These are phyloP conservation scores for Pilophorus perplexus DNA, from an alignment of 2,888 invertebrate genomes.

Conservation along the genomic window DNA sequence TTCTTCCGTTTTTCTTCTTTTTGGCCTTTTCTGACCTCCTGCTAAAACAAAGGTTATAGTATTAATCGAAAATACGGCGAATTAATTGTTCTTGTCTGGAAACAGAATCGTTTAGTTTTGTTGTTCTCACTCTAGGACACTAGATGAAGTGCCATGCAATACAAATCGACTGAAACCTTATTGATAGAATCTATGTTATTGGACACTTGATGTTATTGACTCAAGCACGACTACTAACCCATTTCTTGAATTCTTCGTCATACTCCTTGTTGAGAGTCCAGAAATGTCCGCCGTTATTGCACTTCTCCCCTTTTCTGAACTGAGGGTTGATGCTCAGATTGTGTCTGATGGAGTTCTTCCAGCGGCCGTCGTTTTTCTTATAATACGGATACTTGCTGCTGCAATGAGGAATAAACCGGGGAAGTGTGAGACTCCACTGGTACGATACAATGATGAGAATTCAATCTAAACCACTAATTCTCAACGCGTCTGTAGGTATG, in stretches of 20 bases:
- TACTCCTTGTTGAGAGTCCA: constrained; percentile 73
- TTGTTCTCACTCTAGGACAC: not conserved
- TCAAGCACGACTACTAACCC: constrained; percentile 40
- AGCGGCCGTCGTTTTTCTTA: constrained; percentile 84
- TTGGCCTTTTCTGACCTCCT: constrained; percentile 41
- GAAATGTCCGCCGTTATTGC: constrained; percentile 82
- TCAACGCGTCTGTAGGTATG: no score
- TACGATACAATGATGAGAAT: no score
- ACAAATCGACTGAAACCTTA: no score
- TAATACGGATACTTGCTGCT: constrained; percentile 86
- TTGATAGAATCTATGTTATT: no score
- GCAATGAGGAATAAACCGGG: constrained; percentile 52
- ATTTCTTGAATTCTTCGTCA: constrained; percentile 45
- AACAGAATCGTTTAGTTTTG: not conserved
- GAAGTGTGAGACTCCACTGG: no score
- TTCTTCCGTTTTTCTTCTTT: constrained; percentile 37
- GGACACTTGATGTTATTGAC: no score
- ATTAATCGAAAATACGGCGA: no score
- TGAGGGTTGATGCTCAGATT: constrained; percentile 90
- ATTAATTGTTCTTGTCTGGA: no score
- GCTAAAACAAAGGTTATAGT: constrained; percentile 36
- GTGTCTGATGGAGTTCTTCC: constrained; percentile 90
- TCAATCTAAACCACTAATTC: no score
- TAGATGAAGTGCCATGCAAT: no score
- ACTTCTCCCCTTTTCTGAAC: constrained; percentile 82